phyloP scores from a whole-genome alignment of 2,113 vertebrate species.

The Eulacestoma nigropectus region DNA sequence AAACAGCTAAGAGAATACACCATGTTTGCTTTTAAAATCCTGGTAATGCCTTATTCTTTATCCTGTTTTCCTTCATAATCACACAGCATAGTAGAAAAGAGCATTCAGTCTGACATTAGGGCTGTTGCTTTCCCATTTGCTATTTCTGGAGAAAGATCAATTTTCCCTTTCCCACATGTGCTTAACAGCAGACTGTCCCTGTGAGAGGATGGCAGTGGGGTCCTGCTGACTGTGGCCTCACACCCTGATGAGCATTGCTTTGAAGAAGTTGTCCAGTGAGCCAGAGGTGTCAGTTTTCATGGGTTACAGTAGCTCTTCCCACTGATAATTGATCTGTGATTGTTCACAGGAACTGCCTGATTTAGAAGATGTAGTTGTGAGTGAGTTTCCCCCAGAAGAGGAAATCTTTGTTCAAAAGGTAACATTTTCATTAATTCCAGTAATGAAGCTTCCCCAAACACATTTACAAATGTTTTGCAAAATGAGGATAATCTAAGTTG shows the following conservation, averaged over 20 bases:
- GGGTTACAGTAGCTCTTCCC: not conserved
- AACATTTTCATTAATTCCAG: not conserved
- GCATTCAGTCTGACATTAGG: not conserved
- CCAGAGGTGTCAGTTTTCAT: not conserved
- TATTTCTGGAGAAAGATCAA: not conserved
- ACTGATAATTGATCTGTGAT: not conserved
- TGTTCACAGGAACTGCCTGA: conserved; percentile 85
- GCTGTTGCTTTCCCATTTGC: not conserved
- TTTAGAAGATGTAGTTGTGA: conserved; percentile 78
- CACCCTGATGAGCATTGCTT: not conserved
- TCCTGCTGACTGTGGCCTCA: not conserved
- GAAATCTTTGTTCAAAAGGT: conserved; percentile 45
- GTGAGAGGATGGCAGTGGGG: not conserved
- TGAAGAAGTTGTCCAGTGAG: not conserved
- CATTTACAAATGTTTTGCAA: not conserved
- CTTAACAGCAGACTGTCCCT: not conserved
- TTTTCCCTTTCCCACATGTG: not conserved
- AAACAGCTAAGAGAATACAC: not conserved
- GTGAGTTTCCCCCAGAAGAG: not conserved
- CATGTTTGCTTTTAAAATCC: not conserved
- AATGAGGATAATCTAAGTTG: not conserved
- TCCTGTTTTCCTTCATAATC: not conserved
- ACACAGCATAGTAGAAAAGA: not conserved
- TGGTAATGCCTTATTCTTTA: not conserved
- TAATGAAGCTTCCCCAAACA: not conserved